phyloP scores from a whole-genome alignment of 2,113 vertebrate species.

The Paraplagusia blochii region DNA sequence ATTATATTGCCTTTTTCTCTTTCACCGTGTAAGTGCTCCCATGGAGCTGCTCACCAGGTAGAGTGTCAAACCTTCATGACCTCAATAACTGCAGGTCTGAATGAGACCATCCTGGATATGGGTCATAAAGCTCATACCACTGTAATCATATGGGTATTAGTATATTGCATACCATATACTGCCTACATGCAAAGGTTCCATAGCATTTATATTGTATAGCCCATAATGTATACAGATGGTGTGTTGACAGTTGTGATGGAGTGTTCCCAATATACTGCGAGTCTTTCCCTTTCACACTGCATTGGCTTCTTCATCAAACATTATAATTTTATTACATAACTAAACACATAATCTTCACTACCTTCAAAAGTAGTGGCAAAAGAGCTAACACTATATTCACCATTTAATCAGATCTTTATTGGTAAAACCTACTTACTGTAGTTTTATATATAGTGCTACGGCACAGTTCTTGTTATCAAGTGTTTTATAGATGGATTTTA shows the following conservation, averaged over 20 bases:
- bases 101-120: no score
- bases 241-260: conserved; percentile 58
- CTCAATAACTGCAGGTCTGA: no score
- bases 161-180: no score
- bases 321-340: conserved; percentile 13
- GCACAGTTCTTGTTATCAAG: conserved; percentile 10
- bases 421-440: conserved; percentile 11
- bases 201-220: no score
- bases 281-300: conserved; percentile 13
- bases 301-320: conserved; percentile 24
- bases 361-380: not conserved
- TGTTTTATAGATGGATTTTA: conserved; percentile 26
- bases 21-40: not conserved
- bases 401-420: conserved; percentile 31
- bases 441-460: conserved; percentile 19
- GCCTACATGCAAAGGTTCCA: no score
- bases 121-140: no score
- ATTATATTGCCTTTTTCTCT: not conserved
- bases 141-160: no score
- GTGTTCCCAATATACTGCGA: conserved; percentile 33
- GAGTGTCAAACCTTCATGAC: not conserved
- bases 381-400: conserved; percentile 3
- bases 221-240: conserved; percentile 20
- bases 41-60: not conserved
- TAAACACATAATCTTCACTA: conserved; percentile 6